These are phyloP conservation scores for Boloria euphrosyne DNA, from an alignment of 2,888 invertebrate genomes.

Conservation along the genomic window DNA sequence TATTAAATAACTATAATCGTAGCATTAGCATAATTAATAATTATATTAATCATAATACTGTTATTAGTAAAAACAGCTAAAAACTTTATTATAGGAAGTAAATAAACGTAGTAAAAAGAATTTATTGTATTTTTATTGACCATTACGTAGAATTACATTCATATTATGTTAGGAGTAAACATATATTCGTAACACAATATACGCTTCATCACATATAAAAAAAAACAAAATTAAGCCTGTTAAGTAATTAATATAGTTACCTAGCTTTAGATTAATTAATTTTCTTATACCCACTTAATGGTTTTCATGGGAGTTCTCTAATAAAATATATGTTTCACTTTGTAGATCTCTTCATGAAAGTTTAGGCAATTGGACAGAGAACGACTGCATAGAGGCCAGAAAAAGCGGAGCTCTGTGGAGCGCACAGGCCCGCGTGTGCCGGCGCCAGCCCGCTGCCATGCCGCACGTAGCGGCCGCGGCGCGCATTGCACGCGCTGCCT, in stretches of 20 bases:
- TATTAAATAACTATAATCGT: too few relatives aligned
- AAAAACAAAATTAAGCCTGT: too few relatives aligned
- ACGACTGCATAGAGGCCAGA: constrained; percentile 68
- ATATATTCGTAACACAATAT: too few relatives aligned
- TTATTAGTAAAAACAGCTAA: neutral
- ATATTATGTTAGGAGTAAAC: too few relatives aligned
- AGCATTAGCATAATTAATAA: too few relatives aligned
- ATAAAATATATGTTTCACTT: constrained; percentile 1
- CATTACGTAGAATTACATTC: too few relatives aligned
- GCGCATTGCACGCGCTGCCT: constrained; percentile 85
- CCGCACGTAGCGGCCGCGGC: constrained; percentile 89
- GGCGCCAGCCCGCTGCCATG: constrained; percentile 87
- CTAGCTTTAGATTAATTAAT: too few relatives aligned
- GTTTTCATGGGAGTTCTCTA: neutral
- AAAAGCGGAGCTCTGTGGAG: constrained; percentile 81
- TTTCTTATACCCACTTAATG: too few relatives aligned
- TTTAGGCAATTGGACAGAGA: constrained; percentile 76
- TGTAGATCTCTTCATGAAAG: constrained; percentile 69
- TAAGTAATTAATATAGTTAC: too few relatives aligned
- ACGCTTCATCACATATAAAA: too few relatives aligned
- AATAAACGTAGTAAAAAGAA: constrained; percentile 1
- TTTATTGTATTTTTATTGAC: too few relatives aligned
- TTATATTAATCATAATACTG: too few relatives aligned
- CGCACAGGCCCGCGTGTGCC: constrained; percentile 85
- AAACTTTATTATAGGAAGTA: neutral